Base-by-base conservation (phyloP, 1,140 invertebrate species). In the Babylonia areolata region DNA sequence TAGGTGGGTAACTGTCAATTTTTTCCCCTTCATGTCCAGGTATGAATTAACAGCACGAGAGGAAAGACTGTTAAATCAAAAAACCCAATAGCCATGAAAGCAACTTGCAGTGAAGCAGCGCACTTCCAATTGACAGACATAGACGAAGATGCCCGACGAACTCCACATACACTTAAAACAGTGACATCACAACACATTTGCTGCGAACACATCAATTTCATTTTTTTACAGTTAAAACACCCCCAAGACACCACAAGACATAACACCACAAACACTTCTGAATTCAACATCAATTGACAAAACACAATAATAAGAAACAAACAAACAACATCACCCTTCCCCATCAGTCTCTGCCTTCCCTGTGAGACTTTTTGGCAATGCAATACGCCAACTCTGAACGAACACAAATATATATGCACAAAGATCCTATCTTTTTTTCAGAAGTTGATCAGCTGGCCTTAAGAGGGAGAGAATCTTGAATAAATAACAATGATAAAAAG, bases 361-460 rank as follows among this genome's bases (percentile, higher is more conserved):
- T 64, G 58, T 0, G 28, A 64, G 28, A 23, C 0, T 0, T 64
- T 64, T 64, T 64, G 58, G 58, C 58, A 64, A 12, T 23, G 58
- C 58, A 28, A 64, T 64, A 64, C 23, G 58, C 58, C 58, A 23
- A 64, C 28, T n/a, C n/a, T n/a, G n/a, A n/a, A n/a, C n/a, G n/a
- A n/a, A n/a, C n/a, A 64, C 58, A 5, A 64, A 12, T 64, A 5
- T 28, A 23, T 23, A 64, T 64, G 17, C 33, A 42, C 28, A 77
- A n/a, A 85, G 58, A 3, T 73, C 17, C 33, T 3, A 17, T 84
- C 9, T 23, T n/a, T 1, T 64, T 64, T 3, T 28, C 15, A 64
- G 28, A 64, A 23, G 31, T 77, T 42, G 75, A 77, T 77, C 75
- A 77, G 75, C 75, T 42, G 75, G 75, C 75, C 75, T 6, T 40